Percentiles rank a stretch among this genome's conserved stretches.
phyloP scores from a whole-genome alignment of 2,113 vertebrate genomes.

The Cebus imitator region DNA sequence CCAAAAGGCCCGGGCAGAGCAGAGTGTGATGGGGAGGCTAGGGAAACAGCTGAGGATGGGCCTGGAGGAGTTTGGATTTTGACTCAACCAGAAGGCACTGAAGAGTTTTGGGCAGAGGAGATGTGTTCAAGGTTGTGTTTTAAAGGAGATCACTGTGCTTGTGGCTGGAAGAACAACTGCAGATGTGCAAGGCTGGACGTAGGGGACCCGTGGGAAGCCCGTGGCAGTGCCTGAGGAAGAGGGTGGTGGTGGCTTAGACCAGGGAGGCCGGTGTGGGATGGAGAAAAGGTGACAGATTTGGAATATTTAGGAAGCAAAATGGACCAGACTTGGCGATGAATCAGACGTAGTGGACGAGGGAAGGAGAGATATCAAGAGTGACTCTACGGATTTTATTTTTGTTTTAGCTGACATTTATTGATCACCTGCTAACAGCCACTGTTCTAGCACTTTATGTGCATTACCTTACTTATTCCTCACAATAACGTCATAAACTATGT shows the following conservation, averaged over 20 bases:
- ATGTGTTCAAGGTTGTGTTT: background rate
- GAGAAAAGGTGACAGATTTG: slow-evolving; percentile 30
- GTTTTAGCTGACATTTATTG: background rate
- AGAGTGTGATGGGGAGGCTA: background rate
- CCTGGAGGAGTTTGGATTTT: background rate
- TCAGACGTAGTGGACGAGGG: background rate
- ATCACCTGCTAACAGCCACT: slow-evolving; percentile 34
- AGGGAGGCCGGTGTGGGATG: background rate
- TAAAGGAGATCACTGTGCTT: background rate
- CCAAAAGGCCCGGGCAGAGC: background rate
- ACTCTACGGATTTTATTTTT: background rate
- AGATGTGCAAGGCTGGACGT: background rate
- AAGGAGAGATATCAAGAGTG: background rate
- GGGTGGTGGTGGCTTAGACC: background rate
- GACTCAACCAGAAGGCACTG: background rate
- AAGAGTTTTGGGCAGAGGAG: background rate
- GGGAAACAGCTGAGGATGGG: background rate
- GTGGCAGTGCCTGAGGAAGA: background rate
- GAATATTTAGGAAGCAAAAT: slow-evolving; percentile 23
- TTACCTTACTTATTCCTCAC: background rate
- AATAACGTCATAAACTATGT: background rate
- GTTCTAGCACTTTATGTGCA: background rate
- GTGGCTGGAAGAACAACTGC: background rate
- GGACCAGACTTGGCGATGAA: background rate
- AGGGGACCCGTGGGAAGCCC: fast-evolving